Percentiles rank a stretch among this genome's conserved stretches.
These are phyloP conservation scores for Coregonus sp. DNA, from an alignment of 2,797 vertebrate genomes.

Conservation along the genomic window DNA sequence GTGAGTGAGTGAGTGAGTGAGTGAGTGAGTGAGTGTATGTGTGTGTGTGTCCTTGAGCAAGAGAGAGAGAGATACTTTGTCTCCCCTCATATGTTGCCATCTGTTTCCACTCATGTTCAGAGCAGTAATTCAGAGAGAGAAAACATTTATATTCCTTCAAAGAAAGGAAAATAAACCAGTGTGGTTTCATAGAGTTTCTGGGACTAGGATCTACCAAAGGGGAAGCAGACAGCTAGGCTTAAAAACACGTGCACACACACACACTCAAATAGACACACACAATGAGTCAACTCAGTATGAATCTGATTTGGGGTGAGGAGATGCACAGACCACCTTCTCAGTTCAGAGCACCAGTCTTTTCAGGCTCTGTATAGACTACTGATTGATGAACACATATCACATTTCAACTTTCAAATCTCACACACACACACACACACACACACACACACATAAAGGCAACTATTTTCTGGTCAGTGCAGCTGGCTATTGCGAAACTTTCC, in stretches of 20 bases:
- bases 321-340: slow-evolving; percentile 66
- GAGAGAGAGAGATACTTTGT: slow-evolving; percentile 69
- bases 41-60: slow-evolving; percentile 13
- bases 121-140: slow-evolving; percentile 77
- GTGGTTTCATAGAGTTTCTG: slow-evolving; percentile 49
- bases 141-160: slow-evolving; percentile 68
- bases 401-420: slow-evolving; percentile 34
- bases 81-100: slow-evolving; percentile 66
- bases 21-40: slow-evolving; percentile 21
- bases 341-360: slow-evolving; percentile 67
- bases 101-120: slow-evolving; percentile 80
- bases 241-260: slow-evolving; percentile 14
- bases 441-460: slow-evolving; percentile 13
- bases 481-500: slow-evolving; percentile 18
- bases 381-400: slow-evolving; percentile 53
- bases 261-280: slow-evolving; percentile 23
- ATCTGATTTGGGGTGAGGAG: slow-evolving; percentile 50
- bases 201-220: slow-evolving; percentile 54
- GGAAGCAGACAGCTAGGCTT: slow-evolving; percentile 55
- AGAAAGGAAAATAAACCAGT: slow-evolving; percentile 72
- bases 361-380: slow-evolving; percentile 49
- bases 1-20: slow-evolving; percentile 56
- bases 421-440: slow-evolving; percentile 16
- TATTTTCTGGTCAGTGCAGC: not conserved
- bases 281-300: slow-evolving; percentile 35